Evolutionary conservation across 2,888 invertebrate species (phyloP), one percentile per base, ranked within the genome.

Genomic region (Uloborus plumipes): DNA sequence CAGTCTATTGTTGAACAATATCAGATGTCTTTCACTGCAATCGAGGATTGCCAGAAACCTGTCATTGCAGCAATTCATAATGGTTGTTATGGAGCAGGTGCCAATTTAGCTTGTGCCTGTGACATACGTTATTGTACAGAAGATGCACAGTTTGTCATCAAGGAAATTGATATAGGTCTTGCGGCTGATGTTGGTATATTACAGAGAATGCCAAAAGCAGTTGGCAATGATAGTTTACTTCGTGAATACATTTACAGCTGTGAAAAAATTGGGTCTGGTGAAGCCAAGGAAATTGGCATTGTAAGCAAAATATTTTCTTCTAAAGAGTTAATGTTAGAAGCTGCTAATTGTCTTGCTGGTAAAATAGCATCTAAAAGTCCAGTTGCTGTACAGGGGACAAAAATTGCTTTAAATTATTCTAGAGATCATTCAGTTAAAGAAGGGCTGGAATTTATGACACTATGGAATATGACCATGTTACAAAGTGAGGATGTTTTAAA

Each of bases 151-250:
- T 97, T 97, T 88, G 93, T 94, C 90, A 93, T 99, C 0, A 98
- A 98, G 88, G 84, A 98, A 90, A 92, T 92, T 26, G 90, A 89
- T 65, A 86, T 90, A 20, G 99, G 99, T 0, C 91, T 99, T 89
- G 97, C 98, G 4, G 97, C 99, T 4, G 99, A 99, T 90, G 95
- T 99, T 0, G 99, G 99, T 0, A 93, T 94, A 0, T 90, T 99
- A 55, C 99, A 99, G 89, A 92, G 98, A 84, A 90, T 99, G 18
- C 98, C 98, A 1, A 97, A 95, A 91, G 90, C 95, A 3, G 91
- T 98, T 49, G 96, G 97, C 20, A 97, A 93, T 87, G 93, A 94
- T 53, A 97, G 98, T 85, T 90, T 95, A 84, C 94, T 93, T 0
- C 91, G 97, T 22, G 99, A 99, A 88, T 90, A 99, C 0, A 94